Evolutionary conservation across 2,797 vertebrate species (phyloP), one percentile per base, ranked within the genome.

Genomic region (Simalia tracyae): DNA sequence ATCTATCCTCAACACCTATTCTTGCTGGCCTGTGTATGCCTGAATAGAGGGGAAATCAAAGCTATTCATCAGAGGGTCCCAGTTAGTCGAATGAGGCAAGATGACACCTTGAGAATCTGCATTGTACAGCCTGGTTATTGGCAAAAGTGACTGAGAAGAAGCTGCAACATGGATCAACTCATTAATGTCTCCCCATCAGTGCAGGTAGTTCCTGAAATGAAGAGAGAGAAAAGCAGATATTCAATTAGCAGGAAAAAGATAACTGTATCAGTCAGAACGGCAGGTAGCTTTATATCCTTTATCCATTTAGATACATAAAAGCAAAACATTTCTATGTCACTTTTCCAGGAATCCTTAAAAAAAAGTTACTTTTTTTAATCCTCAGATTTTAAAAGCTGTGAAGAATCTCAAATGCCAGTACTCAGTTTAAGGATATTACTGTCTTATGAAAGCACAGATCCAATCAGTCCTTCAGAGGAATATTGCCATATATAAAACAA

Each of bases 301-400:
- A 3, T 9, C 22, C 31, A 76, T 17, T 50, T 89, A 63, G n/a
- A 15, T 36, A 2, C 36, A 26, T 66, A 92, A 87, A 2, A 85
- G 60, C 61, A 22, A 0, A 0, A 0, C 0, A 46, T 94, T 81
- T 12, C 11, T 24, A 14, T 64, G 61, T 72, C 61, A 36, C 86
- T 54, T 19, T 61, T 11, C 31, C 10, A 57, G 87, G 59, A 93
- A 84, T 88, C 4, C 36, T 60, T 22, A 84, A 22, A 66, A 2
- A 88, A 94, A 95, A 92, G 86, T 66, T 28, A 50, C 3, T 84
- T 0, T 93, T 92, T 92, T n/a, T 89, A 61, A 64, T 50, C 31
- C 7, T 12, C 84, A 89, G 19, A 24, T 76, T 88, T 72, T 59
- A 63, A 90, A 86, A 54, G 50, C 12, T 64, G 64, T 66, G 87